Conservation (phyloP, 2,113 vertebrate species). For the Scomber japonicus region DNA sequence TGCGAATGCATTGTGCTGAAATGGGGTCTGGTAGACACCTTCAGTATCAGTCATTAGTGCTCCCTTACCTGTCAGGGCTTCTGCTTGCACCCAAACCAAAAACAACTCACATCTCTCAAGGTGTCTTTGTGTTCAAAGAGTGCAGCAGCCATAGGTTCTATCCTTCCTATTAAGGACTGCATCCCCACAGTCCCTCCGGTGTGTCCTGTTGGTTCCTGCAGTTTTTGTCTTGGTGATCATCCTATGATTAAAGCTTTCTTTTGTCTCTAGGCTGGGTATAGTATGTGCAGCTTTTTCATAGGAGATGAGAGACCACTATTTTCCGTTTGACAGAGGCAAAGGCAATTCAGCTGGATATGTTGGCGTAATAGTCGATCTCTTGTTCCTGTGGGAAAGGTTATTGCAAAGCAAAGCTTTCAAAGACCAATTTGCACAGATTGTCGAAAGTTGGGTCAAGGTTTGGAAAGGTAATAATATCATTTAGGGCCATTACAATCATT, state of each 20-base stretch:
- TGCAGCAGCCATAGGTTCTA: slow-evolving; percentile 59
- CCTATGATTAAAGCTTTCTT: slow-evolving; percentile 73
- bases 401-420: slow-evolving; percentile 69
- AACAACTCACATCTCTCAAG: slow-evolving; percentile 62
- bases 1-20: slow-evolving; percentile 1
- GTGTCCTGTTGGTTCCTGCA: slow-evolving; percentile 60
- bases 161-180: slow-evolving; percentile 56
- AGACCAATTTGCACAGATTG: slow-evolving; percentile 68
- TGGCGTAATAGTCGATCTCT: slow-evolving; percentile 65
- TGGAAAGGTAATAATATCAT: slow-evolving; percentile 72
- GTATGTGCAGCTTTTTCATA: slow-evolving; percentile 46
- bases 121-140: slow-evolving; percentile 74
- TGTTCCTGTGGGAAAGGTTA: slow-evolving; percentile 74
- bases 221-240: slow-evolving; percentile 69
- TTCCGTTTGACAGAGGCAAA: slow-evolving; percentile 66
- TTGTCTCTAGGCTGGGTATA: slow-evolving; percentile 53
- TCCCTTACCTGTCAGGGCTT: slow-evolving; percentile 62
- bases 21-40: slow-evolving; percentile 19
- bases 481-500: slow-evolving; percentile 71
- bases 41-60: slow-evolving; percentile 60
- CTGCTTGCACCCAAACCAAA: slow-evolving; percentile 57
- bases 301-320: slow-evolving; percentile 62
- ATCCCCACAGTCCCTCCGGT: slow-evolving; percentile 61
- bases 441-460: slow-evolving; percentile 77
- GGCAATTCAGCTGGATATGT: slow-evolving; percentile 60